phyloP scores from a whole-genome alignment of 2,888 invertebrate species.

The Drosophila lacicola region DNA sequence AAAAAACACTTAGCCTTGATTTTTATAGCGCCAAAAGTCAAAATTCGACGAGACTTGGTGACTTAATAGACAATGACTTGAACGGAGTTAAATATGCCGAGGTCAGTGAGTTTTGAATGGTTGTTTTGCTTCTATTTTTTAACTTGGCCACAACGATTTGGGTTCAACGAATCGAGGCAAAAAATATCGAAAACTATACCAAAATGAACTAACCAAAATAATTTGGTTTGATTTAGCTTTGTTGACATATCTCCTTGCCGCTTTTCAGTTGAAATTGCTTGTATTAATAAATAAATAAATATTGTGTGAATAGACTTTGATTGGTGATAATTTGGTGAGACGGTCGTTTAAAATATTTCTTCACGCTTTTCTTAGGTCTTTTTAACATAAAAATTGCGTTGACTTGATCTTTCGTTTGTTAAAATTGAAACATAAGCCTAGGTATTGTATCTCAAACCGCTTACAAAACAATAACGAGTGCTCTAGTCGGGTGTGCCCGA shows the following conservation, averaged over 20 bases:
- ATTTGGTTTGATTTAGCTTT: slow-evolving; percentile 21
- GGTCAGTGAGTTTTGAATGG: slow-evolving; percentile 37
- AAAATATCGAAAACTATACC: slow-evolving; percentile 27
- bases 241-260: slow-evolving; percentile 21
- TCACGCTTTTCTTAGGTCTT: too few species aligned
- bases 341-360: too few species aligned
- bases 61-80: slow-evolving; percentile 28
- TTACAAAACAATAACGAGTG: too few species aligned
- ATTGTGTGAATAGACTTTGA: background rate
- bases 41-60: slow-evolving; percentile 9
- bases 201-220: slow-evolving; percentile 29
- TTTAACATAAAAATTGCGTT: too few species aligned
- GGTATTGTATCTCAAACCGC: too few species aligned
- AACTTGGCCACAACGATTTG: slow-evolving; percentile 5
- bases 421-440: too few species aligned
- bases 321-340: too few species aligned
- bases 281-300: background rate
- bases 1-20: slow-evolving; percentile 54
- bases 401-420: too few species aligned
- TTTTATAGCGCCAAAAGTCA: slow-evolving; percentile 34
- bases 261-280: slow-evolving; percentile 16
- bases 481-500: too few species aligned
- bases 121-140: background rate
- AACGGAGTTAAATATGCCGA: slow-evolving; percentile 37
- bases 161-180: slow-evolving; percentile 8